Conservation (phyloP, 1,140 invertebrate species). For the Drosophila nigrodunni region DNA sequence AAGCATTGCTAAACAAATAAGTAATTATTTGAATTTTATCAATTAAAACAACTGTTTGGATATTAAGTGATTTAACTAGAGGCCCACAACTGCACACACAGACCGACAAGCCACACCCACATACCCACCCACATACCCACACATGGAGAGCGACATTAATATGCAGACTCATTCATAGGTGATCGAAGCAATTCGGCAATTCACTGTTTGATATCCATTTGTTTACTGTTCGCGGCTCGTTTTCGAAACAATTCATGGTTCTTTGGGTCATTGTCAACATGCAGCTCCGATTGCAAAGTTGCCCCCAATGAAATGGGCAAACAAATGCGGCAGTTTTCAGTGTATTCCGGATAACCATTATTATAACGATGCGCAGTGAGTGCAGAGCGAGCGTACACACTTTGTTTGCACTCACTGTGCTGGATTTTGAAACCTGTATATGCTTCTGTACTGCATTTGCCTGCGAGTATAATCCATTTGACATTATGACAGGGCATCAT, state of each 20-base stretch:
- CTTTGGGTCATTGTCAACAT: conserved; percentile 70
- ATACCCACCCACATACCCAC: conserved; percentile 12
- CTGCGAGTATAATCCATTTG: conserved; percentile 62
- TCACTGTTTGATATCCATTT: conserved; percentile 52
- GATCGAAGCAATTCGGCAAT: conserved; percentile 5
- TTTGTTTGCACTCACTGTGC: background rate
- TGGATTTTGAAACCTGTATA: background rate
- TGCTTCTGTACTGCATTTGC: conserved; percentile 11
- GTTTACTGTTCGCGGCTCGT: conserved; percentile 72
- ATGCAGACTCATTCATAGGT: conserved; percentile 3
- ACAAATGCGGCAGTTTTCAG: conserved; percentile 53
- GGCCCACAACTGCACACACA: conserved; percentile 5
- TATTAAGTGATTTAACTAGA: conserved; percentile 3
- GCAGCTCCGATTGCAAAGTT: conserved; percentile 49
- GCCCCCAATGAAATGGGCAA: conserved; percentile 43
- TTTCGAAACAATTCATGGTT: conserved; percentile 51
- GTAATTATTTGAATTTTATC: conserved; percentile 16
- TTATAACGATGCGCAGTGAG: conserved; percentile 54
- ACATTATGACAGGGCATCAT: conserved; percentile 70
- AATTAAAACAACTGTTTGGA: conserved; percentile 10
- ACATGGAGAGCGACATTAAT: background rate
- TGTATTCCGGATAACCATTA: conserved; percentile 62
- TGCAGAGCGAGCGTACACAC: conserved; percentile 13
- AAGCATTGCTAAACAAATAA: conserved; percentile 12
- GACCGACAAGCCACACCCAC: conserved; percentile 7